phyloP scores from a whole-genome alignment of 2,797 vertebrate genomes.

The Sciurus vulgaris region DNA sequence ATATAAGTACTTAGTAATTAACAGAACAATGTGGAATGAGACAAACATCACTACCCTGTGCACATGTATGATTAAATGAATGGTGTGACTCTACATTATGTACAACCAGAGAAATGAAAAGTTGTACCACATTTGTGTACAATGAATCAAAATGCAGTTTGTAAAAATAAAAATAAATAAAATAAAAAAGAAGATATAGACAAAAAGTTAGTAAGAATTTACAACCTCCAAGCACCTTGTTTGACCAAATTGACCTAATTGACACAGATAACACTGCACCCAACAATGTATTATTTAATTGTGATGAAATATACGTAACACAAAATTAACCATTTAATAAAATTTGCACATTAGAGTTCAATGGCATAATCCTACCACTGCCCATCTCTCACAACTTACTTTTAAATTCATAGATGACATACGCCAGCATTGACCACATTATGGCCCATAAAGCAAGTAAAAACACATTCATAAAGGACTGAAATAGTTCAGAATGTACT shows the following conservation, averaged over 20 bases:
- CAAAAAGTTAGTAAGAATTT: neutral
- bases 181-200: neutral
- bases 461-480: neutral
- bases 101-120: too few species aligned
- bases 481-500: conserved; percentile 12
- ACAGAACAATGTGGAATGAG: neutral
- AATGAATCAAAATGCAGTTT: too few species aligned
- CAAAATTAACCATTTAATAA: neutral
- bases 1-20: neutral
- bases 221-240: neutral
- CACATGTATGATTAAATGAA: too few species aligned
- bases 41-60: too few species aligned
- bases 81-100: too few species aligned
- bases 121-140: too few species aligned
- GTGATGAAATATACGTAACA: neutral
- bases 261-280: neutral
- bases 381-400: neutral
- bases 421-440: neutral
- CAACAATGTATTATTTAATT: neutral
- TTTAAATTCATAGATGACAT: neutral
- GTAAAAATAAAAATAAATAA: too few species aligned
- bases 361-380: neutral
- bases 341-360: neutral
- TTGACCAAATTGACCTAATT: neutral
- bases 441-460: neutral